Percentiles rank a stretch among this genome's conserved stretches.
Conservation (phyloP, 2,888 invertebrate species). For the Malacosoma neustria region DNA sequence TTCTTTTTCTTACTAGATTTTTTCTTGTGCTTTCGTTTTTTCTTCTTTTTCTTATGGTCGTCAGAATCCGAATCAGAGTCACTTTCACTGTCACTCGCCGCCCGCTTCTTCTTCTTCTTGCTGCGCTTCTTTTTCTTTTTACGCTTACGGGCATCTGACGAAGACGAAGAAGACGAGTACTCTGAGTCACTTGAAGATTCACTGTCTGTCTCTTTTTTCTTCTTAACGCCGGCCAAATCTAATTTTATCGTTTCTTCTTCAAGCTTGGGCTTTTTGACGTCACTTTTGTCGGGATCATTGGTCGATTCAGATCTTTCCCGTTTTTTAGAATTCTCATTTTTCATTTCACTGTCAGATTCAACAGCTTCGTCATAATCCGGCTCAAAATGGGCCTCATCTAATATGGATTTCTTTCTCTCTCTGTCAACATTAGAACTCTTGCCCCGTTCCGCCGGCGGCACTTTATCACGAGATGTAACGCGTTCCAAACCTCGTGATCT, state of each 20-base stretch:
- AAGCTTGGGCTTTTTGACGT: constrained; percentile 46
- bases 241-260: constrained; percentile 61
- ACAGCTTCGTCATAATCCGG: constrained; percentile 81
- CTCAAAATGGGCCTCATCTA: constrained; percentile 84
- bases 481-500: constrained; percentile 17
- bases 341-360: constrained; percentile 77
- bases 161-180: constrained; percentile 66
- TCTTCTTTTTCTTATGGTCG: constrained; percentile 79
- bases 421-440: constrained; percentile 36
- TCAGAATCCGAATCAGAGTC: constrained; percentile 80
- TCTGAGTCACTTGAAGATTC: constrained; percentile 62
- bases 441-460: constrained; percentile 18
- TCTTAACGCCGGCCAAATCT: constrained; percentile 64
- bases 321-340: constrained; percentile 64
- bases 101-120: constrained; percentile 76
- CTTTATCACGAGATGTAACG: constrained; percentile 15
- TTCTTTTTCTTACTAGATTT: constrained; percentile 83
- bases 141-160: constrained; percentile 71
- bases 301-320: constrained; percentile 49
- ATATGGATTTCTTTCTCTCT: constrained; percentile 78
- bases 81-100: constrained; percentile 77
- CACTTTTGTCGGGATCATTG: constrained; percentile 24
- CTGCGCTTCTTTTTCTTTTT: constrained; percentile 78
- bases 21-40: constrained; percentile 81
- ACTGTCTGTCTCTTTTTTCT: constrained; percentile 59